A percentile compares a stretch with the other conserved stretches of the same genome.
These are phyloP conservation scores for Sisor rabdophorus DNA, from an alignment of 2,113 vertebrate genomes.

Conservation along the genomic window DNA sequence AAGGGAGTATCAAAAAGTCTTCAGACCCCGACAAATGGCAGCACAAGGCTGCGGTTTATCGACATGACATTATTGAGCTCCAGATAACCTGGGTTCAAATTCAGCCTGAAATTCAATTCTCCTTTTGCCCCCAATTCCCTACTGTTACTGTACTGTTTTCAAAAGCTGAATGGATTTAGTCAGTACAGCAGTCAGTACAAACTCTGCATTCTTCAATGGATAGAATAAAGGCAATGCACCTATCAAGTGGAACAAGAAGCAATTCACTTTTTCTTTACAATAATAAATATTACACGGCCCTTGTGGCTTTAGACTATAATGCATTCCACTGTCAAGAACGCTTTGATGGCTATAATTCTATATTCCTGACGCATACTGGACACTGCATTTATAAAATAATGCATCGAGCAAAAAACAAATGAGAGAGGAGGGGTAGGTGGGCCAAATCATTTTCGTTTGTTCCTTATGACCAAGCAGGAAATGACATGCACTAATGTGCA, in stretches of 20 bases:
- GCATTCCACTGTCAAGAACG: conserved; percentile 24
- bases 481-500: conserved; percentile 51
- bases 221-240: conserved; percentile 33
- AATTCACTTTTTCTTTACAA: conserved; percentile 47
- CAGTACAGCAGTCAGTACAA: conserved; percentile 44
- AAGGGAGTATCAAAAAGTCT: too few species aligned
- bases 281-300: conserved; percentile 41
- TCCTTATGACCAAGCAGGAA: conserved; percentile 27
- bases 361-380: conserved; percentile 28
- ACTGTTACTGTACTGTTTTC: conserved; percentile 12
- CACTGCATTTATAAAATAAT: conserved; percentile 31
- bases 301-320: conserved; percentile 31
- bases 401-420: conserved; percentile 21
- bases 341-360: conserved; percentile 40
- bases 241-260: conserved; percentile 38
- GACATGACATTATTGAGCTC: too few species aligned
- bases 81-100: too few species aligned
- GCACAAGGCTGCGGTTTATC: too few species aligned
- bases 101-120: too few species aligned
- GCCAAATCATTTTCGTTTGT: conserved; percentile 35
- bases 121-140: too few species aligned
- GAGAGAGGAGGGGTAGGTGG: conserved; percentile 6
- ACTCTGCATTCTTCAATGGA: conserved; percentile 29
- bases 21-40: too few species aligned
- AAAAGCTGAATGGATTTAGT: conserved; percentile 42